phyloP scores from a whole-genome alignment of 1,140 invertebrate species.

The Paraescarpia echinospica region DNA sequence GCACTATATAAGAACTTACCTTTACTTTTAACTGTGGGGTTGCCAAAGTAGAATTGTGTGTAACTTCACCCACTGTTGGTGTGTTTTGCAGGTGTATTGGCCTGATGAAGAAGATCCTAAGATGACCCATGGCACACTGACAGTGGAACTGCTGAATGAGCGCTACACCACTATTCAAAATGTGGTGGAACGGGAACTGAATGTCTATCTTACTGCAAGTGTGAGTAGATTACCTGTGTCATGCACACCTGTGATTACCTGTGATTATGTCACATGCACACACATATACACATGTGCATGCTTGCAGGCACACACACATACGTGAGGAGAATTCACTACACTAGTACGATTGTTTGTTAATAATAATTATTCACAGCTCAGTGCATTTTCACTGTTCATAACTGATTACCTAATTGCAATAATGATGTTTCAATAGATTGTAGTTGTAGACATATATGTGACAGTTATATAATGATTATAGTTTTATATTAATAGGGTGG shows the following conservation, averaged over 20 bases:
- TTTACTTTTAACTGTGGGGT: too few relatives aligned
- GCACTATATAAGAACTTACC: too few relatives aligned
- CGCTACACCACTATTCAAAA: not conserved
- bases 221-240: not conserved
- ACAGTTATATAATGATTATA: too few relatives aligned
- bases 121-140: conserved; percentile 14
- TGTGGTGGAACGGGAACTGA: not conserved
- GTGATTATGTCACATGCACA: too few relatives aligned
- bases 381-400: not conserved
- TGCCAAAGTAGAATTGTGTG: too few relatives aligned
- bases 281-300: too few relatives aligned
- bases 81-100: conserved; percentile 8
- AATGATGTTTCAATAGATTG: not conserved
- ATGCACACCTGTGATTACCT: not conserved
- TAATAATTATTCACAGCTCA: not conserved
- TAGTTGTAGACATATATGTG: not conserved
- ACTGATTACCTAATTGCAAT: not conserved
- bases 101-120: conserved; percentile 3
- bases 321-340: too few relatives aligned
- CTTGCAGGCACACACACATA: too few relatives aligned
- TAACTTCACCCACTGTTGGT: not conserved
- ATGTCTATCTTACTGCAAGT: not conserved
- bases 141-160: not conserved
- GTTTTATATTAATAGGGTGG: too few relatives aligned
- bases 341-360: too few relatives aligned